phyloP scores from a whole-genome alignment of 2,797 vertebrate genomes.

The Glossophaga mutica region DNA sequence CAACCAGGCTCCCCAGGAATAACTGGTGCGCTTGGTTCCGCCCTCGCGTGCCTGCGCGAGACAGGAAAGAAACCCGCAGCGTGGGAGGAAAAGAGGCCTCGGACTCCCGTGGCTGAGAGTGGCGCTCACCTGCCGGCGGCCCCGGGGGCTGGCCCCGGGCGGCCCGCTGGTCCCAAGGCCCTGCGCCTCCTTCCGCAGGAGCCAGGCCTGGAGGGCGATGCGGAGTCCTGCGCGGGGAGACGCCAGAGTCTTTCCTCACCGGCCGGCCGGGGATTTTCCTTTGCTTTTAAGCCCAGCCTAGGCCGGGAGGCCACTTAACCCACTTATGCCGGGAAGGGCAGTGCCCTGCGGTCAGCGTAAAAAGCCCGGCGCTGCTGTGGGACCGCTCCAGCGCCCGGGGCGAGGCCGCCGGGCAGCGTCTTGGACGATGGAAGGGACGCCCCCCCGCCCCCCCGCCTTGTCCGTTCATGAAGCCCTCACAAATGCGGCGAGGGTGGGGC shows the following conservation, averaged over 20 bases:
- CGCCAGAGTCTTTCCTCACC: not conserved
- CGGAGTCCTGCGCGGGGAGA: not conserved
- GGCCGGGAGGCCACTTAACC: not conserved
- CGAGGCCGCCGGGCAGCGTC: not conserved
- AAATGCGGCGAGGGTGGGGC: not conserved
- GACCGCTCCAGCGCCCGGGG: conserved; percentile 6
- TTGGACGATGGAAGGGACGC: not conserved
- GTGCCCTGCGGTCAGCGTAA: conserved; percentile 10
- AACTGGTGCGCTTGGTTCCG: not conserved
- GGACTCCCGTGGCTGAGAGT: not conserved
- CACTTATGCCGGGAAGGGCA: conserved; percentile 40
- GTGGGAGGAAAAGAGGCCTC: not conserved
- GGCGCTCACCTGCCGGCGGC: conserved; percentile 32
- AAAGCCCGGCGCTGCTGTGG: not conserved
- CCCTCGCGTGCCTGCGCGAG: not conserved
- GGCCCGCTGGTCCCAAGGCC: not conserved
- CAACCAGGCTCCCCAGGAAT: not conserved
- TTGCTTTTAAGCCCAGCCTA: conserved; percentile 59
- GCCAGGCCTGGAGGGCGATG: not conserved
- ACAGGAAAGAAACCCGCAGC: not conserved
- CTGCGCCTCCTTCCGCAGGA: not conserved
- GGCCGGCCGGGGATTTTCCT: not conserved
- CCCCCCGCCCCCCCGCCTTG: not conserved
- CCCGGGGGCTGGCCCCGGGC: too few species aligned
- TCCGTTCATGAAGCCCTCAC: not conserved